Base-by-base conservation (phyloP, 2,797 vertebrate species). In the Caiman crocodilus region DNA sequence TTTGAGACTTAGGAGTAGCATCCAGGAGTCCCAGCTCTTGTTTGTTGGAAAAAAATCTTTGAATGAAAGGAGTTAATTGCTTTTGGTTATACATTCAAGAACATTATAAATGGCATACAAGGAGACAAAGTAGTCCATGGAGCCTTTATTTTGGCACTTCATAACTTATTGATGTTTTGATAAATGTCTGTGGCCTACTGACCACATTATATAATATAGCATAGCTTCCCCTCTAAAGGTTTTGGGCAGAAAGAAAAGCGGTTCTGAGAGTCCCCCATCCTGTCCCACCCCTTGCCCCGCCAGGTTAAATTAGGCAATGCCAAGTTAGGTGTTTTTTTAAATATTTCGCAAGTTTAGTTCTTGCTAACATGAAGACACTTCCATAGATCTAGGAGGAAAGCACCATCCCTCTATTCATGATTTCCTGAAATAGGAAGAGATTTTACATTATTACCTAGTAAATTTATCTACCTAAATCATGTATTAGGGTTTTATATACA, bases 31-130 rank as follows among this genome's bases (percentile, higher is more conserved):
- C 20, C 15, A 71, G 21, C 14, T 71, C 69, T 35, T 14, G 6
- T 23, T 42, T 5, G 14, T 73, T 25, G 25, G 69, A 35, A 73
- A 73, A 12, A 23, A 7, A 8, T 50, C 35, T 14, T 25, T 35
- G 50, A 6, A 26, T 4, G 26, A 35, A 25, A 73, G 23, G 35
- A 73, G 21, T 4, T 14, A 50, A 50, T 32, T 35, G 35, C 4
- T 73, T 73, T 14, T 42, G 42, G 42, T 42, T 42, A 42, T 42
- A 42, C 8, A 42, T 42, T 42, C 8, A 42, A 23, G 11, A 69
- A 30, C 32, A 32, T 20, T 10, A 4, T 82, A 82, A 58, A 1
- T 1, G 20, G 1, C 0, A 0, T 6, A n/a, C 55, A 35, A 81
- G 58, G 35, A 35, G 65, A 63, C 65, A 14, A n/a, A 56, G 63